Conservation (phyloP, 1,140 invertebrate species). For the Ceratitis capitata region DNA sequence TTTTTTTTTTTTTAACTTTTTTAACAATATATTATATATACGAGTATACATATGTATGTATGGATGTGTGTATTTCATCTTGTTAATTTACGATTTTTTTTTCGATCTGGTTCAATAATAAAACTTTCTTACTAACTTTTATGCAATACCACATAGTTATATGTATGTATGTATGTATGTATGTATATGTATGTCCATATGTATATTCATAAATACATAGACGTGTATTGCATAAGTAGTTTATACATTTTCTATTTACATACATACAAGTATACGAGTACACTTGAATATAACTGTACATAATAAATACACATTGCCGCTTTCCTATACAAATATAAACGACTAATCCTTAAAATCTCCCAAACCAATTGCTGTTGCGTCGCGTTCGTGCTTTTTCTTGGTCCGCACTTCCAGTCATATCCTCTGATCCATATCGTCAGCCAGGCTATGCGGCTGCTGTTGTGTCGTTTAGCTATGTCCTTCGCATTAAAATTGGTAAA, state of each 20-base stretch:
- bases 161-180: not conserved
- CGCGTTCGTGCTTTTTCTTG: not conserved
- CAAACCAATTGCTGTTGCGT: not conserved
- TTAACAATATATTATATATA: too few species aligned
- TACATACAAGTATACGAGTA: not conserved
- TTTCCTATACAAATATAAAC: not conserved
- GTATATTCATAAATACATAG: not conserved
- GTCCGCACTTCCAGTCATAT: not conserved
- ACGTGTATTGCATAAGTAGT: not conserved
- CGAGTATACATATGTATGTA: not conserved
- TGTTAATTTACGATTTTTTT: not conserved
- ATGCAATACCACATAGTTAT: not conserved
- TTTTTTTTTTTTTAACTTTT: too few species aligned
- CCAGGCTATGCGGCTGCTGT: not conserved
- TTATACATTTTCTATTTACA: not conserved
- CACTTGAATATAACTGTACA: not conserved
- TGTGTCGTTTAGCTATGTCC: conserved; percentile 17
- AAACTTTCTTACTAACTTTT: not conserved
- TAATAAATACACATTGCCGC: conserved; percentile 10
- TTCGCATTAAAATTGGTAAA: conserved; percentile 32
- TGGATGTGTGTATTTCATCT: not conserved
- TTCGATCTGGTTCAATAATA: too few species aligned
- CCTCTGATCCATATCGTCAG: not conserved
- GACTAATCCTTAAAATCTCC: conserved; percentile 22
- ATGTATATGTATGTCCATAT: not conserved